Percentiles rank a stretch among this genome's conserved stretches.
Evolutionary conservation across 2,113 vertebrate genomes (phyloP).

Genomic region (Mola mola): DNA sequence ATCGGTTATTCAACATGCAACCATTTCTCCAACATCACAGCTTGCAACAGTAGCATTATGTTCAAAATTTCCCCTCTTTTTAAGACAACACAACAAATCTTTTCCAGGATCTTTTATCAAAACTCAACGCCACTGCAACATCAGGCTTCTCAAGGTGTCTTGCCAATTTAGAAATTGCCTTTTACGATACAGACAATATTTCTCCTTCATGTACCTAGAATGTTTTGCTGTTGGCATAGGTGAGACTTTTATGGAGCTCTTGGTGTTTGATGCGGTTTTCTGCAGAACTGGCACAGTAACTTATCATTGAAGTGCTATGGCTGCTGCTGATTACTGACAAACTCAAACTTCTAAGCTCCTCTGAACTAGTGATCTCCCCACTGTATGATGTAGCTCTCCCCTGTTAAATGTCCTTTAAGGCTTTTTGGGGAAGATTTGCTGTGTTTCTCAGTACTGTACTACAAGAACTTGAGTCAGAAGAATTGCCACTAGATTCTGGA

Average conservation of each 20-base stretch:
- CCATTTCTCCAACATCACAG: slow-evolving; percentile 2
- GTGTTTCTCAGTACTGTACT: background rate
- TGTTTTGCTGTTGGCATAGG: background rate
- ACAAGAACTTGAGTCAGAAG: background rate
- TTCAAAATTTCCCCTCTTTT: slow-evolving; percentile 22
- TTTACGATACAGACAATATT: slow-evolving; percentile 27
- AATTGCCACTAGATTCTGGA: background rate
- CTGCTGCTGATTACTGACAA: background rate
- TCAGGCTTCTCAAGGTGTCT: slow-evolving; percentile 15
- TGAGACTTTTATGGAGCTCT: slow-evolving; percentile 5
- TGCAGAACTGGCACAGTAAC: background rate
- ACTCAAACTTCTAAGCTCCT: background rate
- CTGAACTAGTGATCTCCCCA: background rate
- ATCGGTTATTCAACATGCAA: slow-evolving; percentile 1
- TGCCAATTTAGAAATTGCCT: slow-evolving; percentile 25
- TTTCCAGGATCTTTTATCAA: background rate
- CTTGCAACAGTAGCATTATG: background rate
- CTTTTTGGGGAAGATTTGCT: background rate
- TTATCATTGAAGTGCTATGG: background rate
- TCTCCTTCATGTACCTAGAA: slow-evolving; percentile 25
- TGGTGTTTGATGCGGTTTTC: background rate
- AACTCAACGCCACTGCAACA: slow-evolving; percentile 21
- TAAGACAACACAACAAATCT: slow-evolving; percentile 7
- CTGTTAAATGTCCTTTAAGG: background rate
- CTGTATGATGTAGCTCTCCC: background rate